Evolutionary conservation across 2,888 invertebrate genomes (phyloP).

Genomic region (Trichopoda pennipes): DNA sequence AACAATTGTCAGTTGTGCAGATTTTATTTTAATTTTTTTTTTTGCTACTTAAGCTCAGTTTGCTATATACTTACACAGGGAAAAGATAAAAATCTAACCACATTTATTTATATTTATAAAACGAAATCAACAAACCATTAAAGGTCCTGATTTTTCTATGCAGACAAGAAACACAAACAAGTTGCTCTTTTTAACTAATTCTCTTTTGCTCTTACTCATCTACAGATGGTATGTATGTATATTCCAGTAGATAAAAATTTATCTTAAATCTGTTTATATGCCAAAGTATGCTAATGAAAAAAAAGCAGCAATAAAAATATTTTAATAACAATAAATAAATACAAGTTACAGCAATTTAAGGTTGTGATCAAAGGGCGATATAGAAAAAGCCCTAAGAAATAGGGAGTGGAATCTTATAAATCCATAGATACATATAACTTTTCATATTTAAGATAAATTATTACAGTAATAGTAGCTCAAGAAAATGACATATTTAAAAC

Average conservation of each 20-base stretch:
- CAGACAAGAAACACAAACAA: not conserved
- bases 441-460: too few species aligned
- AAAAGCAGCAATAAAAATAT: slow-evolving; percentile 30
- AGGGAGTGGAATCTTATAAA: too few species aligned
- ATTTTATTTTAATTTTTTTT: slow-evolving; percentile 18
- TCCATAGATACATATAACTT: too few species aligned
- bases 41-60: slow-evolving; percentile 1
- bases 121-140: slow-evolving; percentile 54
- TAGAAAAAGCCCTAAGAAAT: too few species aligned
- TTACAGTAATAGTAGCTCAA: too few species aligned
- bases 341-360: too few species aligned
- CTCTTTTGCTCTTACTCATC: not conserved
- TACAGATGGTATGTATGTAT: slow-evolving; percentile 3
- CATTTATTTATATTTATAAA: slow-evolving; percentile 14
- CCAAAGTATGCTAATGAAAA: not conserved
- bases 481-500: too few species aligned
- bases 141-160: slow-evolving; percentile 37
- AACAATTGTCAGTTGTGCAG: slow-evolving; percentile 76
- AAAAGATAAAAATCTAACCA: slow-evolving; percentile 41
- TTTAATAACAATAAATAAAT: not conserved
- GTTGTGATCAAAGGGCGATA: too few species aligned
- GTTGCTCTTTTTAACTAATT: not conserved
- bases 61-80: slow-evolving; percentile 22
- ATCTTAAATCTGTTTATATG: slow-evolving; percentile 28
- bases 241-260: slow-evolving; percentile 61